Evolutionary conservation across 1,140 invertebrate species (phyloP).

Genomic region (Lithobius niger): DNA sequence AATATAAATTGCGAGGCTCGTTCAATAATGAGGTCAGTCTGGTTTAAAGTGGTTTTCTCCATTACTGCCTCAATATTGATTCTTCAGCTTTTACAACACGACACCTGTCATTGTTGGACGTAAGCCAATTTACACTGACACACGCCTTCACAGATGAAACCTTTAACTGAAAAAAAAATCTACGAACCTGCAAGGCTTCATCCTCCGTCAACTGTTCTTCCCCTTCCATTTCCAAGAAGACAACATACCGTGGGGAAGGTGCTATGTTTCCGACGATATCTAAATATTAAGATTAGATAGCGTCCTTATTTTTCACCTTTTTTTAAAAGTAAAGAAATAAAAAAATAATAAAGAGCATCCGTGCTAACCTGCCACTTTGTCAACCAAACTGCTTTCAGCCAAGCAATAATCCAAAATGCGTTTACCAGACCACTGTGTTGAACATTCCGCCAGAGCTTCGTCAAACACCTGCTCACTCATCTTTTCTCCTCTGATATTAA

Average conservation of each 20-base stretch:
- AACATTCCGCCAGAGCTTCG: constrained; percentile 18
- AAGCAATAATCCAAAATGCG: constrained; percentile 1
- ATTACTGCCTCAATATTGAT: neutral
- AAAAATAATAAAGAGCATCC: neutral
- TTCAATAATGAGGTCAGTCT: neutral
- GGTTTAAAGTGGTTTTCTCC: neutral
- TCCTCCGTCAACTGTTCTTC: neutral
- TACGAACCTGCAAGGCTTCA: neutral
- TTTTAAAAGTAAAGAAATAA: neutral
- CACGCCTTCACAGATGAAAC: no score
- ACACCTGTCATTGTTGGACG: neutral
- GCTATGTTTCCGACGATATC: neutral
- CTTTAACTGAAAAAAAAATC: neutral
- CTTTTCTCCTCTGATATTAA: constrained; percentile 33
- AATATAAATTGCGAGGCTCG: neutral
- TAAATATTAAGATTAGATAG: neutral
- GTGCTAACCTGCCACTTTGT: neutral
- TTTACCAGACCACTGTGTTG: neutral
- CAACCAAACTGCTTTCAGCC: neutral
- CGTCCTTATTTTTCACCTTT: neutral
- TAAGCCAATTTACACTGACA: neutral
- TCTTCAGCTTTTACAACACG: neutral
- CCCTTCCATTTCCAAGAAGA: neutral
- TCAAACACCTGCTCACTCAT: constrained; percentile 28
- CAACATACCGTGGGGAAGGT: neutral